Base-by-base conservation (phyloP, 2,113 vertebrate genomes). In the Recurvirostra avosetta region DNA sequence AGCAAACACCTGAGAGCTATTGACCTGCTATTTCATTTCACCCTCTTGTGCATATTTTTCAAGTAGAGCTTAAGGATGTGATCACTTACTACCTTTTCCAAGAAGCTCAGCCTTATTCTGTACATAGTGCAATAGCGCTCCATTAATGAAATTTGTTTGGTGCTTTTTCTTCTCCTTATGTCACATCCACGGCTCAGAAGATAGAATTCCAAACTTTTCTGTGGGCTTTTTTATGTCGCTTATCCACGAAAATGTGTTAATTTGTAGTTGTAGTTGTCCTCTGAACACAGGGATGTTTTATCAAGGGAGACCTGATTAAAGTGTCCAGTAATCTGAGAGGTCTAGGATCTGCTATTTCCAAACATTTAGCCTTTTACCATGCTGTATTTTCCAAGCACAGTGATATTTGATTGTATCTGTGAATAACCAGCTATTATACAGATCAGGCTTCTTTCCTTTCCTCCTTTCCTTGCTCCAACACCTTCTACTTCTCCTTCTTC, bases 111-210 rank as follows among this genome's bases (percentile, higher is more conserved):
- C 19, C 15, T 65, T 21, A 68, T 56, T 53, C 41, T 52, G 18
- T 61, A 26, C 4, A 19, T 18, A 47, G 15, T n/a, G 25, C 0
- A 3, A 55, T 22, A 75, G 11, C 25, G 4, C 0, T 68, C 21
- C 22, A 5, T n/a, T 67, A 61, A 61, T 32, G 6, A 86, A 82
- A 61, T 5, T 6, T 79, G 6, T 27, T 43, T 71, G 9, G 5
- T 82, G 9, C 1, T 72, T 78, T 62, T 81, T 30, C 56, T 90
- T 93, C 43, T 82, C 10, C 11, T 61, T 65, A 17, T 36, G 12
- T 3, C 27, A 68, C 25, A 65, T 34, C 9, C 34, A 34, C 1
- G 4, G 19, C 27, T 84, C 32, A 55, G n/a, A 89, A 77, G 19
- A 45, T 2, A 73, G 16, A 41, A 58, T 68, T 75, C 15, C 27